Evolutionary conservation across 2,888 invertebrate genomes (phyloP), one percentile per base, ranked within the genome.

Genomic region (Achlya flavicornis): DNA sequence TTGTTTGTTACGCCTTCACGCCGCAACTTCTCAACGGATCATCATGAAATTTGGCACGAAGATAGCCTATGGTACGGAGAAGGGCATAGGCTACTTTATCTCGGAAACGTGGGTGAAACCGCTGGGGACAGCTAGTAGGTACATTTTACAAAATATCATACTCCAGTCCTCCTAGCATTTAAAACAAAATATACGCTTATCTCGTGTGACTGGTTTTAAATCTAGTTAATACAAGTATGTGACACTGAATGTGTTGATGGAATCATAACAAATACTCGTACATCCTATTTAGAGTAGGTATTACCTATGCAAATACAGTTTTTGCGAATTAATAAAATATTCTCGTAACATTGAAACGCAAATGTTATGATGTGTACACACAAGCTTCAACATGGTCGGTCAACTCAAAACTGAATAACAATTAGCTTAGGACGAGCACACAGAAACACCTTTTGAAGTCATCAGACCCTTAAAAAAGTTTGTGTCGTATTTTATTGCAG

Each of bases 271-370:
- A 43, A 43, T 43, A 35, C 43, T 26, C 2, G 26, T 26, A 8
- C n/a, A 48, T n/a, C 10, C 2, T 48, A 48, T 48, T 48, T 7
- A 14, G 16, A 48, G 48, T n/a, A n/a, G n/a, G n/a, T 48, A 10
- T 48, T 48, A n/a, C 10, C 26, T 26, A 26, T 26, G 48, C 16
- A 48, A 48, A 48, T 48, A 48, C 1, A 1, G 6, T 10, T 48
- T 48, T 53, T 53, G 53, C 53, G 53, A 53, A 19, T 16, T 19
- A 53, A 53, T 19, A 53, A 53, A 53, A 53, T 53, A 53, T 53
- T 53, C 19, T 19, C 19, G 53, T 10, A 19, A 8, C 53, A 53
- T 53, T 53, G 53, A 53, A 53, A 8, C 19, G 53, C 53, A 53
- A 53, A 53, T 53, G n/a, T 7, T 53, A 53, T 53, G 16, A 19